Evolutionary conservation across 2,797 vertebrate species (phyloP).

Genomic region (Iguana delicatissima): DNA sequence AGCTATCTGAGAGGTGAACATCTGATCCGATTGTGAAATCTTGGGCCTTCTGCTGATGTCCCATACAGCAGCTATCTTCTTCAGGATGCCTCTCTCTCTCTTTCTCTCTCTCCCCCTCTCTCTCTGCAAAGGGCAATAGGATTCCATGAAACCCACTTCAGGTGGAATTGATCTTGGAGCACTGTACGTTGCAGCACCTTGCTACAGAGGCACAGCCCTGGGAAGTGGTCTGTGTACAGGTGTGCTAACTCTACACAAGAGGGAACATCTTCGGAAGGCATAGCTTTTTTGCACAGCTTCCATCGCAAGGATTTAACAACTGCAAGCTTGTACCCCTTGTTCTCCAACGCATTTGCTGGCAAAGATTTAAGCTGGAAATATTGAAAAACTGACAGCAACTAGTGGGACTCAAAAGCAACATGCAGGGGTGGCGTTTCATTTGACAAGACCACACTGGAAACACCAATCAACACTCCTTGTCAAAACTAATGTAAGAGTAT

Average conservation of each 20-base stretch:
- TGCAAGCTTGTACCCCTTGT: conserved; percentile 25
- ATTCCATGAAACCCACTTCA: neutral
- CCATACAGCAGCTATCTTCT: neutral
- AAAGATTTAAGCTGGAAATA: conserved; percentile 1
- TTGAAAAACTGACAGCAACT: neutral
- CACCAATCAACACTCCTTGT: conserved; percentile 43
- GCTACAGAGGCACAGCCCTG: neutral
- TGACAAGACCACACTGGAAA: conserved; percentile 37
- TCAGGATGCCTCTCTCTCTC: neutral
- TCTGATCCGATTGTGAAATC: too few relatives aligned
- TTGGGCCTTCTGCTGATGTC: neutral
- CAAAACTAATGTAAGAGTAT: conserved; percentile 51
- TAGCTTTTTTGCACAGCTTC: neutral
- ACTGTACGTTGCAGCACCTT: neutral
- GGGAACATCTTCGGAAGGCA: neutral
- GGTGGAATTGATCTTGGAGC: neutral
- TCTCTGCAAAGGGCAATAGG: neutral
- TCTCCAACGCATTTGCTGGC: conserved; percentile 47
- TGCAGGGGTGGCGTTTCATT: neutral
- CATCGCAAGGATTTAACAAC: neutral
- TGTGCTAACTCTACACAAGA: neutral
- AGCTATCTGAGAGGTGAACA: neutral
- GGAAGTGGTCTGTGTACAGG: neutral
- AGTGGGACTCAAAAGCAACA: neutral
- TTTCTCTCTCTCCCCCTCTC: neutral